phyloP scores from a whole-genome alignment of 2,113 vertebrate species.

The Tychaedon coryphoeus region DNA sequence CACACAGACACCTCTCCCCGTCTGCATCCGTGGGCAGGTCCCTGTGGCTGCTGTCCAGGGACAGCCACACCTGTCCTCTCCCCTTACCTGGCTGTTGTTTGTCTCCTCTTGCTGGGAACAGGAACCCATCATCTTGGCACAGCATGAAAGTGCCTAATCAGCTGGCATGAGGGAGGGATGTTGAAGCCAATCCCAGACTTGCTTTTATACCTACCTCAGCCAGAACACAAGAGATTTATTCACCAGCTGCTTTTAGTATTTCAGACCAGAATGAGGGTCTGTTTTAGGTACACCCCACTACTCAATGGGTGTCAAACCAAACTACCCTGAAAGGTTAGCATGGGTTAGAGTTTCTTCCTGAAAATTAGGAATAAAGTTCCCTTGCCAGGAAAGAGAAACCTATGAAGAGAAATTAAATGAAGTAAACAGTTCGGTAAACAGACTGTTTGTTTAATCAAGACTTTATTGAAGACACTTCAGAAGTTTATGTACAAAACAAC shows the following conservation, averaged over 20 bases:
- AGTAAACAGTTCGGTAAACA: not conserved
- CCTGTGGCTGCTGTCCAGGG: not conserved
- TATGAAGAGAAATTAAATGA: not conserved
- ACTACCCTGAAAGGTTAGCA: not conserved
- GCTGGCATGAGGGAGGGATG: not conserved
- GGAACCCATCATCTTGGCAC: not conserved
- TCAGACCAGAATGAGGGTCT: not conserved
- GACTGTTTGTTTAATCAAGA: not conserved
- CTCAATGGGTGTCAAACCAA: not conserved
- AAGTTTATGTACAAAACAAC: constrained; percentile 52
- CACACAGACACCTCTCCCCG: not conserved
- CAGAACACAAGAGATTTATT: constrained; percentile 3
- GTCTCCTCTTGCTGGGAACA: not conserved
- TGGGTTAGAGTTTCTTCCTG: not conserved
- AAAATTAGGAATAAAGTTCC: not conserved
- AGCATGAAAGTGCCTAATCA: constrained; percentile 15
- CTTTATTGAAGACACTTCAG: constrained; percentile 50
- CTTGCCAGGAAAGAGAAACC: not conserved
- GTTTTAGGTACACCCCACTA: not conserved
- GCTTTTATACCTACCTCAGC: constrained; percentile 5
- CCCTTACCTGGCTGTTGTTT: not conserved
- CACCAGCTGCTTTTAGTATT: not conserved
- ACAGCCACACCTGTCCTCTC: not conserved
- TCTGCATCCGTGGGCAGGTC: not conserved
- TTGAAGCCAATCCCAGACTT: not conserved